Evolutionary conservation across 2,797 vertebrate species (phyloP), one percentile per base, ranked within the genome.

Genomic region (Sebastolobus altivelis): DNA sequence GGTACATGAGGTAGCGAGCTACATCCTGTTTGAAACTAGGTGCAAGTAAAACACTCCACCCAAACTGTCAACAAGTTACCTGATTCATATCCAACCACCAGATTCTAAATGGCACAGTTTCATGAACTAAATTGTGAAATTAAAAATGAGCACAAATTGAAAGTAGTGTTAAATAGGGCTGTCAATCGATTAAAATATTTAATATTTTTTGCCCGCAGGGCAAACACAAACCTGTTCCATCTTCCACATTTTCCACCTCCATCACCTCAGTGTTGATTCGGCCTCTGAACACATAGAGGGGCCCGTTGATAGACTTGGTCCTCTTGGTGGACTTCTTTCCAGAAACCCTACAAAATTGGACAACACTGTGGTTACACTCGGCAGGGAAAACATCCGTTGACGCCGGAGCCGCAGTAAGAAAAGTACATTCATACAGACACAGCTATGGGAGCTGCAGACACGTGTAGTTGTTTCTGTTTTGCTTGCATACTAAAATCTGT

Each of bases 191-290:
- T 49, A 20, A 49, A 49, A 49, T 49, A 49, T 49, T 49, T 20
- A 20, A 46, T 18, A 46, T 46, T 46, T 46, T 46, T 46, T 46
- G 43, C 16, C n/a, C 0, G 35, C 72, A 70, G 59, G 91, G 97
- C 96, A 97, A 88, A 98, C 96, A 96, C 99, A 96, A 98, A 99
- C 98, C 98, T 88, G 98, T 99, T 77, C 98, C 98, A 69, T 99
- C 98, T 86, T 99, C 98, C 55, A 99, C 97, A 3, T 99, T 99
- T 94, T 99, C 98, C 54, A 99, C 98, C 88, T 99, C 98, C 98
- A 99, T 99, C 93, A 99, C 97, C 85, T 99, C 98, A 0, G 98
- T 99, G 94, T 99, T 99, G 94, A 99, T 98, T 86, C 98, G 95
- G 75, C 98, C 98, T 72, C 98, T 95, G 87, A 99, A 99, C 82